Evolutionary conservation across 2,888 invertebrate species (phyloP), one percentile per base, ranked within the genome.

Genomic region (Pilophorus perplexus): DNA sequence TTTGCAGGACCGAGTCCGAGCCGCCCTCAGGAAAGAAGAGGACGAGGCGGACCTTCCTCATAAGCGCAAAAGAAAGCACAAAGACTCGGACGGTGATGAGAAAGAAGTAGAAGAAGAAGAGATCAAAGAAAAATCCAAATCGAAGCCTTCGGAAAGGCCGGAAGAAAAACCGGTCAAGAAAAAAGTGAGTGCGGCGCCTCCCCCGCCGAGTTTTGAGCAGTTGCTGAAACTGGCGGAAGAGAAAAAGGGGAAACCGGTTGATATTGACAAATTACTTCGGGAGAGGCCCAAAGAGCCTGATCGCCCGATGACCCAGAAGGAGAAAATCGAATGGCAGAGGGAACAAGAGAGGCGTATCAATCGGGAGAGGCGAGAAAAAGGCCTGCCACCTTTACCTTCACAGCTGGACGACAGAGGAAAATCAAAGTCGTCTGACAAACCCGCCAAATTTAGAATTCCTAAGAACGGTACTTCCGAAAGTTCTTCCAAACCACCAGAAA

Each of bases 191-290:
- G 80, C 81, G 0, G 76, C 79, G 50, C 89, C 89, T 2, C 89
- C 91, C 0, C 86, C 87, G 0, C 82, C 92, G 76, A 88, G 90
- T 76, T 93, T 91, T 75, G 81, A 84, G 72, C 85, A 89, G 66
- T 76, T 94, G 20, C 76, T 94, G 2, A 89, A 90, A 77, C 78
- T 93, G 5, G 93, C 93, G 0, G 89, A 88, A 72, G 84, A 89
- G 74, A 92, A 92, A 75, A 91, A 91, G 71, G 82, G 84, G 75
- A 89, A 91, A 75, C 92, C 92, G 0, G 76, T 91, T 1, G 81
- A 85, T 25, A 77, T 85, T 66, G 82, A 84, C 71, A 76, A 78
- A 20, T 82, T 81, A 73, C 78, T 79, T 69, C 80, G 82, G 4
- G 76, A 78, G 69, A 38, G 23, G 25, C 52, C 38, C 10, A 79